Percentiles rank a stretch among this genome's conserved stretches.
phyloP scores from a whole-genome alignment of 2,113 vertebrate genomes.

The Athene cunicularia region DNA sequence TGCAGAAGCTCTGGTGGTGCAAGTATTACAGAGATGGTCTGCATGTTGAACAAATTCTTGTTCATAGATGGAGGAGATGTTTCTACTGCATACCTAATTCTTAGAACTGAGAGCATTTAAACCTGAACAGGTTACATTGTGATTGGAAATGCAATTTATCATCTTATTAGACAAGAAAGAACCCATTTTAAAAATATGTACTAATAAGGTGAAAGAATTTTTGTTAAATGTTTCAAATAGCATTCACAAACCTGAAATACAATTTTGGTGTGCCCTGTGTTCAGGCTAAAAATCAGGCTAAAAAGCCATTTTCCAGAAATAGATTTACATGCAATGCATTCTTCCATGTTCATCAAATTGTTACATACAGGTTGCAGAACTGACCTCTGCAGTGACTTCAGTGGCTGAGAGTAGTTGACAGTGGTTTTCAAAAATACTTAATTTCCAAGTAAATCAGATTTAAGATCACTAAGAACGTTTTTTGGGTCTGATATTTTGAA shows the following conservation, averaged over 20 bases:
- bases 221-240: not conserved
- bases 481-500: not conserved
- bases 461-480: not conserved
- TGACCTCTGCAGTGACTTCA: not conserved
- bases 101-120: not conserved
- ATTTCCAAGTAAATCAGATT: not conserved
- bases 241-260: not conserved
- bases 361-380: accelerated
- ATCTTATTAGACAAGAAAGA: not conserved
- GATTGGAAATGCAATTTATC: not conserved
- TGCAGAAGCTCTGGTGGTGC: not conserved
- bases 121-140: not conserved
- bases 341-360: not conserved
- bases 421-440: not conserved
- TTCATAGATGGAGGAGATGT: not conserved
- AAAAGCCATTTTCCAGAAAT: not conserved
- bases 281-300: not conserved
- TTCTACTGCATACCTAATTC: not conserved
- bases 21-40: not conserved
- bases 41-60: not conserved
- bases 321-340: not conserved
- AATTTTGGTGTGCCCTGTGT: not conserved
- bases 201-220: not conserved
- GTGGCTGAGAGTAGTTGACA: not conserved
- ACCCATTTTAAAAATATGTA: not conserved